phyloP scores from a whole-genome alignment of 2,797 vertebrate species.

The Acanthurus leucopareius region DNA sequence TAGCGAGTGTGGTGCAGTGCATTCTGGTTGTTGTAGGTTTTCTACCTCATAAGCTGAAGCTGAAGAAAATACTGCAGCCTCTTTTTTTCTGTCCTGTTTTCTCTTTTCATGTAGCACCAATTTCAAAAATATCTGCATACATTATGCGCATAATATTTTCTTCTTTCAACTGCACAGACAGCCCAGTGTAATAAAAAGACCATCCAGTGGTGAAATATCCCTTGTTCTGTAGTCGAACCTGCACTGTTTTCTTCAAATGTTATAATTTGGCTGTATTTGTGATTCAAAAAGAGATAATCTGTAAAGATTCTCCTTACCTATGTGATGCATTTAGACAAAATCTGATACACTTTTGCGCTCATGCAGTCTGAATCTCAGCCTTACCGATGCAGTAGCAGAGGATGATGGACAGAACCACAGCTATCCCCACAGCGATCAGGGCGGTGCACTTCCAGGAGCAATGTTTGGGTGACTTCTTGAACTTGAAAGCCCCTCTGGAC shows the following conservation, averaged over 20 bases:
- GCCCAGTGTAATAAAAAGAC: too few species aligned
- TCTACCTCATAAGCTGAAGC: too few species aligned
- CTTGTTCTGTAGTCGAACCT: constrained; percentile 8
- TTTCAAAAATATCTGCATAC: too few species aligned
- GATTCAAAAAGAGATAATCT: background rate
- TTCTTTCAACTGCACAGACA: too few species aligned
- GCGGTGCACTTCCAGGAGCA: constrained; percentile 99
- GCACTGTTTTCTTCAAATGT: background rate
- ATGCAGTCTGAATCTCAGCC: constrained; percentile 13
- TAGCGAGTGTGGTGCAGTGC: too few species aligned
- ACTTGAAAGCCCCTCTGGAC: constrained; percentile 98
- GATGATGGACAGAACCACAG: constrained; percentile 94
- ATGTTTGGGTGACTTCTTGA: constrained; percentile 98
- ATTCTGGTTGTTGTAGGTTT: too few species aligned
- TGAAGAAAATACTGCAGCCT: too few species aligned
- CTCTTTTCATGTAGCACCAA: too few species aligned
- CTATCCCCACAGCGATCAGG: constrained; percentile 94
- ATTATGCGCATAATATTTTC: too few species aligned
- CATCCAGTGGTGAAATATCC: too few species aligned
- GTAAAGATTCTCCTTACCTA: too few species aligned
- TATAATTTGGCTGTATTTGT: constrained; percentile 21
- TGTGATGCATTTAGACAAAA: background rate
- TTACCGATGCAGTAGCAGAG: constrained; percentile 99
- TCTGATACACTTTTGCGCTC: background rate
- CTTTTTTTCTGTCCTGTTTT: too few species aligned